phyloP scores from a whole-genome alignment of 2,888 invertebrate genomes.

The Calliopum simillimum region DNA sequence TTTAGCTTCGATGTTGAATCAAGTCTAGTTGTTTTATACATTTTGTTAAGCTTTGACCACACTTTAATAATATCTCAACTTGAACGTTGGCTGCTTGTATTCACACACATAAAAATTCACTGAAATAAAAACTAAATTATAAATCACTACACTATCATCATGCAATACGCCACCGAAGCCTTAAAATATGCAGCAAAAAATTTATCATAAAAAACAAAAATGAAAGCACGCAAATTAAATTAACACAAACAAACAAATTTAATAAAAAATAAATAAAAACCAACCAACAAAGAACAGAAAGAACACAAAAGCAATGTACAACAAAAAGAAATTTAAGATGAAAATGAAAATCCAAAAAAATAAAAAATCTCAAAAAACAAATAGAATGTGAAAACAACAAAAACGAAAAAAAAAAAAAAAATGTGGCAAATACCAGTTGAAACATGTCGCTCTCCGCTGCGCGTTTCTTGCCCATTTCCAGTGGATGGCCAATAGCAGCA shows the following conservation, averaged over 20 bases:
- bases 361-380: constrained; percentile 40
- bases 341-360: constrained; percentile 43
- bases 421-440: constrained; percentile 81
- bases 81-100: too few relatives aligned
- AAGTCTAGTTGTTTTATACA: too few relatives aligned
- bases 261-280: constrained; percentile 31
- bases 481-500: constrained; percentile 69
- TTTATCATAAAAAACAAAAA: background rate
- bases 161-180: constrained; percentile 5
- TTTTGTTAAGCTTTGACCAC: too few relatives aligned
- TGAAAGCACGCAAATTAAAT: constrained; percentile 8
- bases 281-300: constrained; percentile 37
- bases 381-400: constrained; percentile 47
- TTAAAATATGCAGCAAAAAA: constrained; percentile 23
- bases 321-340: constrained; percentile 5
- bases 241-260: background rate
- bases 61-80: too few relatives aligned
- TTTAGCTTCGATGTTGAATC: too few relatives aligned
- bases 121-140: too few relatives aligned
- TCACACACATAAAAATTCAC: too few relatives aligned
- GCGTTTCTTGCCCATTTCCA: constrained; percentile 96
- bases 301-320: constrained; percentile 24
- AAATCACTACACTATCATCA: background rate
- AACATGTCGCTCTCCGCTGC: constrained; percentile 90
- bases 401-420: constrained; percentile 54